A percentile compares a stretch with the other conserved stretches of the same genome.
Evolutionary conservation across 2,888 invertebrate species (phyloP).

Genomic region (Salticus scenicus): DNA sequence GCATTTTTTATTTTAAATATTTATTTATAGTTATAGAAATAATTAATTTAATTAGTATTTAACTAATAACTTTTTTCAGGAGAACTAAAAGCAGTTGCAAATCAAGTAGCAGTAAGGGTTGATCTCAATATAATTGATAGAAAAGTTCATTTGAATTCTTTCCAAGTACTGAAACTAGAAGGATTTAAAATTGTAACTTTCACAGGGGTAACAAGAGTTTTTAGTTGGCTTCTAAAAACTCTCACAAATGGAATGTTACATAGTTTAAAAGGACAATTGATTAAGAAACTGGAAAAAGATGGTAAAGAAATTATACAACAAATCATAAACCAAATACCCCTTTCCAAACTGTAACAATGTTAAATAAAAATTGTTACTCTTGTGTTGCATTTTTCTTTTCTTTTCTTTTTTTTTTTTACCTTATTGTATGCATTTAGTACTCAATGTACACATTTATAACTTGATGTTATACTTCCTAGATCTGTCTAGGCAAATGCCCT

Average conservation of each 20-base stretch:
- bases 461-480: no score
- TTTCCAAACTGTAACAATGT: background rate
- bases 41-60: no score
- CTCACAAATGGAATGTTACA: background rate
- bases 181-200: background rate
- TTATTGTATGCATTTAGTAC: no score
- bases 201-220: background rate
- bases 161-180: background rate
- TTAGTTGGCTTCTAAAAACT: background rate
- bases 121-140: background rate
- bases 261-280: background rate
- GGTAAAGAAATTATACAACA: background rate
- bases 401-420: no score
- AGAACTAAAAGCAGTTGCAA: no score
- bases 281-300: background rate
- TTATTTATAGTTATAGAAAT: no score
- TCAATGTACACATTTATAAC: no score
- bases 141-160: background rate
- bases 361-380: no score
- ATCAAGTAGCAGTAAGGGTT: background rate
- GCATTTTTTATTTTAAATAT: no score
- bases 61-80: no score
- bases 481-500: no score
- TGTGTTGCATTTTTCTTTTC: no score
- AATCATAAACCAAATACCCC: background rate